Evolutionary conservation across 1,140 invertebrate species (phyloP).

Genomic region (Bombyx mori): DNA sequence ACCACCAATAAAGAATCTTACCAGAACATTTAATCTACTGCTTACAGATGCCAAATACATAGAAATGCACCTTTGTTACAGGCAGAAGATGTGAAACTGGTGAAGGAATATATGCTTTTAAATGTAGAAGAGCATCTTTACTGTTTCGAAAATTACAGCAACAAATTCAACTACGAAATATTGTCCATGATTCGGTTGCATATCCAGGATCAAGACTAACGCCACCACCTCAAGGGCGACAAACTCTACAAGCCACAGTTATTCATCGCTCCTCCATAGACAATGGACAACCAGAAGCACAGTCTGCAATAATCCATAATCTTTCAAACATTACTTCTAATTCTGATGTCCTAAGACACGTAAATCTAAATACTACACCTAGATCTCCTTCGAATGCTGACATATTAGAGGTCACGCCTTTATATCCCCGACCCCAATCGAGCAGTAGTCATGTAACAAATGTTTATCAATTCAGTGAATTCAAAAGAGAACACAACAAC

Average conservation of each 20-base stretch:
- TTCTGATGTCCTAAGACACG: slow-evolving; percentile 26
- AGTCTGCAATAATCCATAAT: slow-evolving; percentile 30
- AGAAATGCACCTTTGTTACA: slow-evolving; percentile 20
- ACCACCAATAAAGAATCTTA: neutral
- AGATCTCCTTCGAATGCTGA: slow-evolving; percentile 70
- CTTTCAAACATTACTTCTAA: slow-evolving; percentile 27
- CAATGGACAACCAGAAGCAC: slow-evolving; percentile 42
- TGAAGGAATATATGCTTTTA: slow-evolving; percentile 95
- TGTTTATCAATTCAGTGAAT: slow-evolving; percentile 64
- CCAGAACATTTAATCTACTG: neutral
- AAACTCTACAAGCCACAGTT: slow-evolving; percentile 58
- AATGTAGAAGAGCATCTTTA: slow-evolving; percentile 88
- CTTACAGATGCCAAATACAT: neutral
- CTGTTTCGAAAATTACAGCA: slow-evolving; percentile 93
- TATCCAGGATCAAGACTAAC: slow-evolving; percentile 65
- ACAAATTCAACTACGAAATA: slow-evolving; percentile 79
- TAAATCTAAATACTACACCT: slow-evolving; percentile 49
- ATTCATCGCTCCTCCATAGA: slow-evolving; percentile 58
- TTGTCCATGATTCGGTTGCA: slow-evolving; percentile 72
- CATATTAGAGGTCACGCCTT: slow-evolving; percentile 68
- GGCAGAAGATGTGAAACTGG: slow-evolving; percentile 91
- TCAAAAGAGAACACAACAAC: slow-evolving; percentile 68
- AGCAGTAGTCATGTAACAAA: slow-evolving; percentile 61
- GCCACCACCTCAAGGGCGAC: slow-evolving; percentile 51
- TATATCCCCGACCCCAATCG: slow-evolving; percentile 50